phyloP scores from a whole-genome alignment of 2,888 invertebrate species.

The Eumerus sabulonum region DNA sequence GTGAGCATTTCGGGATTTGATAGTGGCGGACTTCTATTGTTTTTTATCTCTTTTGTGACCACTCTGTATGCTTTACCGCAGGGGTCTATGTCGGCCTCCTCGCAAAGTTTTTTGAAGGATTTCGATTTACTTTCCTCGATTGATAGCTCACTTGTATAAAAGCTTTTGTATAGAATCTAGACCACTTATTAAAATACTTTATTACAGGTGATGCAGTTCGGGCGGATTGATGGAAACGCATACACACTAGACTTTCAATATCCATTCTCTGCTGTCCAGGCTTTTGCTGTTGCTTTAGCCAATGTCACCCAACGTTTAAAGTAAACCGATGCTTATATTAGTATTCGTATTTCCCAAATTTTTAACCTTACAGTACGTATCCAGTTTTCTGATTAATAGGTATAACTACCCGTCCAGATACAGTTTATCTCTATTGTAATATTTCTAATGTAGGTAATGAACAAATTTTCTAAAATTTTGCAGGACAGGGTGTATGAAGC shows the following conservation, averaged over 20 bases:
- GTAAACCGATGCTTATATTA: constrained; percentile 71
- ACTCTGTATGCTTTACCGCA: too few species aligned
- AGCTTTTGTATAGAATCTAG: too few species aligned
- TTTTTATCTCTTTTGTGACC: too few species aligned
- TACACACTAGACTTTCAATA: constrained; percentile 99
- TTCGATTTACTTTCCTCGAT: too few species aligned
- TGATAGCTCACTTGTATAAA: too few species aligned
- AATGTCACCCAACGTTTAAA: constrained; percentile 79
- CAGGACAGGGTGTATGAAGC: constrained; percentile 61
- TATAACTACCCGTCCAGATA: constrained; percentile 65
- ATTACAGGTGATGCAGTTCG: constrained; percentile 98
- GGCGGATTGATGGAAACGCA: constrained; percentile 98
- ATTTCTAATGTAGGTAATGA: constrained; percentile 60
- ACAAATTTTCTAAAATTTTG: constrained; percentile 63
- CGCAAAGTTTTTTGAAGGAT: too few species aligned
- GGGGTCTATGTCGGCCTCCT: too few species aligned
- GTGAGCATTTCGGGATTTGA: too few species aligned
- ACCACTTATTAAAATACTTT: too few species aligned
- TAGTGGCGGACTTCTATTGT: too few species aligned
- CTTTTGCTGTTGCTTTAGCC: constrained; percentile 96
- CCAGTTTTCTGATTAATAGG: constrained; percentile 29
- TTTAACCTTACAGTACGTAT: constrained; percentile 14
- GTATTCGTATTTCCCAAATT: not conserved
- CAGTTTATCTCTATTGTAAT: constrained; percentile 59
- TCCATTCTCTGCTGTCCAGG: constrained; percentile 98